Evolutionary conservation across 2,113 vertebrate species (phyloP).

Genomic region (Grantiella picta): DNA sequence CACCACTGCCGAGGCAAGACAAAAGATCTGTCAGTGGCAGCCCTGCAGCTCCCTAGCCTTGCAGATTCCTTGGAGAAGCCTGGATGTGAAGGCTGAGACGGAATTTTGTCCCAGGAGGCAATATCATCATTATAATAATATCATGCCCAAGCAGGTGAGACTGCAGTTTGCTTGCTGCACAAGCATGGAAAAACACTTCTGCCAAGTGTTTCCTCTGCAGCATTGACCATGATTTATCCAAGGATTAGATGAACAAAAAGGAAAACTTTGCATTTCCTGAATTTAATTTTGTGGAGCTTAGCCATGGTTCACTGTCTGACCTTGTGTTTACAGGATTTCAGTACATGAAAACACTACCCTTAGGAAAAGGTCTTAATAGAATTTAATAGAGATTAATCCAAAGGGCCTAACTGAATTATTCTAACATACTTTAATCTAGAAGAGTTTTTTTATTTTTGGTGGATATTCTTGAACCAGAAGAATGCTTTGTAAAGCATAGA

Average conservation of each 20-base stretch:
- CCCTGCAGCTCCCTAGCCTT: background rate
- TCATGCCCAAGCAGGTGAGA: background rate
- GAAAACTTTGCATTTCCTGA: background rate
- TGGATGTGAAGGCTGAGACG: background rate
- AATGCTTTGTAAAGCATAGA: background rate
- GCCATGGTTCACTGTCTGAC: background rate
- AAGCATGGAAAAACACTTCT: background rate
- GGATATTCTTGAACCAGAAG: background rate
- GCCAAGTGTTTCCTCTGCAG: background rate
- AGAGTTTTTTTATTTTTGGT: background rate
- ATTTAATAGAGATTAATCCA: conserved; percentile 28
- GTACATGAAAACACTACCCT: background rate
- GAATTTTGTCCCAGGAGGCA: background rate
- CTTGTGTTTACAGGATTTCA: conserved; percentile 31
- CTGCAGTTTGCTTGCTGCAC: background rate
- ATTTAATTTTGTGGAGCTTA: conserved; percentile 15
- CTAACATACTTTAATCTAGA: background rate
- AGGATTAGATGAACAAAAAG: background rate
- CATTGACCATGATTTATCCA: background rate
- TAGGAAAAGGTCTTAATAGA: background rate
- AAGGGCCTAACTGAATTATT: background rate
- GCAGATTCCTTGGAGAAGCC: background rate
- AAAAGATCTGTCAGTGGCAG: background rate
- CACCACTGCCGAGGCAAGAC: background rate
- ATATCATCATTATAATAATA: no score